Base-by-base conservation (phyloP, 2,888 invertebrate species). In the Drosophila gaucha region DNA sequence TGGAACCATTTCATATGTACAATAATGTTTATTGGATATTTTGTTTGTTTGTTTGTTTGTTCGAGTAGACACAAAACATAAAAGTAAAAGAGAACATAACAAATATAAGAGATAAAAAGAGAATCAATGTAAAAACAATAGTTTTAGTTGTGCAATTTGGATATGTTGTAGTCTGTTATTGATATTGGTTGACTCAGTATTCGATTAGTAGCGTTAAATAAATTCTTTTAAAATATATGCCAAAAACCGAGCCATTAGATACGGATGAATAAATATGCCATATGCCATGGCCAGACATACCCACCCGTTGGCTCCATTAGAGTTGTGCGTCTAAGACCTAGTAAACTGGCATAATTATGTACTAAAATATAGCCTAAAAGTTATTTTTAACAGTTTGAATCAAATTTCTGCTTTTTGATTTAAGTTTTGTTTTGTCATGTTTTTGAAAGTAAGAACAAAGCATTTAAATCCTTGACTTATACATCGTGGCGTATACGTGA, bases 11-110 rank as follows among this genome's bases (percentile, higher is more conserved):
- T 73, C 67, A 72, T 70, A 70, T 74, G 57, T 68, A 80, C 63
- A 74, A 26, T 51, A 55, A 67, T 72, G 51, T 65, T 50, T 69
- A 64, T 82, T 84, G 77, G 49, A 36, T 74, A 54, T 67, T 59
- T 57, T 52, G 39, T 50, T 58, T 38, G 46, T 50, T 35, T 49
- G 56, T 74, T 82, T 76, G 73, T 80, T 82, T 75, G 77, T 79
- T 84, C 73, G 57, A 67, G 78, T 71, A 82, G 71, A 69, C 66
- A 76, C 71, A 79, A 78, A 86, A 87, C 76, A 85, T 76, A 85
- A 82, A 82, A 82, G 70, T 85, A 78, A 78, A 78, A 83, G 86
- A 84, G 83, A 85, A 85, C 85, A 80, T 84, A 86, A 79, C 88
- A 86, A 78, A 76, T 73, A 87, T 80, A 84, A 82, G 78, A 89